phyloP scores from a whole-genome alignment of 2,888 invertebrate species.

The Aromia moschata region DNA sequence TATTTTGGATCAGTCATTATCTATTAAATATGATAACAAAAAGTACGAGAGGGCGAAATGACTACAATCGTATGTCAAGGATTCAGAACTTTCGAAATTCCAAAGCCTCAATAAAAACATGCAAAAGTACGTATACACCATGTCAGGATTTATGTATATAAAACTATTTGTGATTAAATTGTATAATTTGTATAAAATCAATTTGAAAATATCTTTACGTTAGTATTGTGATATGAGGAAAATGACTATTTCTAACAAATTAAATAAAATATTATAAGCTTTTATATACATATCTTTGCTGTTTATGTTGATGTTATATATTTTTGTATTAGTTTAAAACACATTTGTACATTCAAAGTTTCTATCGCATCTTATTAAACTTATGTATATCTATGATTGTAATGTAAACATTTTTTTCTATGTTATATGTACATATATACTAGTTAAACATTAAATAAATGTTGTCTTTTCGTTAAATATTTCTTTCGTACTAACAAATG shows the following conservation, averaged over 20 bases:
- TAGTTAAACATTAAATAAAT: conserved; percentile 37
- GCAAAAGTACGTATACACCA: not conserved
- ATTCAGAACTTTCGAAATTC: too few species aligned
- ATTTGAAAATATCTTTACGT: conserved; percentile 19
- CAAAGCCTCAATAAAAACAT: too few species aligned
- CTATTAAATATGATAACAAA: too few species aligned
- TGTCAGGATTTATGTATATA: conserved; percentile 26
- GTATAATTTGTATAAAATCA: conserved; percentile 32
- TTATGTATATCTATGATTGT: conserved; percentile 6
- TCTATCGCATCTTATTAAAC: conserved; percentile 14
- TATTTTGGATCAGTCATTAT: too few species aligned
- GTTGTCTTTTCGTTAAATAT: conserved; percentile 35
- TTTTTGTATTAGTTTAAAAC: conserved; percentile 31
- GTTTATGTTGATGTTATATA: conserved; percentile 34
- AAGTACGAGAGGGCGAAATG: too few species aligned
- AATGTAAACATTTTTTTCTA: conserved; percentile 26
- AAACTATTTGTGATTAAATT: conserved; percentile 31
- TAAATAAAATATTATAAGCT: conserved; percentile 31
- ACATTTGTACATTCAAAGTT: conserved; percentile 29
- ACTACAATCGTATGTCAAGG: too few species aligned
- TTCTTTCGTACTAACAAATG: conserved; percentile 6
- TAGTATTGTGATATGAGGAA: conserved; percentile 34
- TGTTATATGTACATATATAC: conserved; percentile 32
- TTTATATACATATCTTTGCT: conserved; percentile 35
- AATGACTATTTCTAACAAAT: conserved; percentile 26